phyloP scores from a whole-genome alignment of 2,888 invertebrate species.

The Zygothrica quintamaculata region DNA sequence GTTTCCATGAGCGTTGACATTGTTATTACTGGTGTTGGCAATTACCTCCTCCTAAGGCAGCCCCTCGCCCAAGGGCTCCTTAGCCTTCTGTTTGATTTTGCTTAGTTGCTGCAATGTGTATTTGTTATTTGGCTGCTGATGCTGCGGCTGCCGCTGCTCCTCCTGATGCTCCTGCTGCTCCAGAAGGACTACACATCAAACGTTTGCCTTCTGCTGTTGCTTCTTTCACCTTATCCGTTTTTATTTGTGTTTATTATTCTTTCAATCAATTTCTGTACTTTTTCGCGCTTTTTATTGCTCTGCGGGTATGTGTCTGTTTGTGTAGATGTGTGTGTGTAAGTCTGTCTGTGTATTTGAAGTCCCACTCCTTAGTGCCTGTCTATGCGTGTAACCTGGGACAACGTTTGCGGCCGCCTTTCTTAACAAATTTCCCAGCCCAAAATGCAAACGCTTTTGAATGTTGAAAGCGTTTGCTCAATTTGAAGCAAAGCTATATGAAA shows the following conservation, averaged over 20 bases:
- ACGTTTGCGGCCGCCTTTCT: constrained; percentile 54
- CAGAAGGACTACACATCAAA: constrained; percentile 63
- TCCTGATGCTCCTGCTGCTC: constrained; percentile 3
- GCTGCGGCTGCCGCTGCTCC: constrained; percentile 15
- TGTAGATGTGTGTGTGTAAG: constrained; percentile 13
- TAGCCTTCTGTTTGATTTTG: constrained; percentile 3
- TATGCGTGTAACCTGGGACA: constrained; percentile 71
- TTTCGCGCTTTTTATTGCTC: constrained; percentile 51
- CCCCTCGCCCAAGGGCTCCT: background rate
- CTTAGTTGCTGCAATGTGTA: constrained; percentile 7
- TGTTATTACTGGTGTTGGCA: background rate
- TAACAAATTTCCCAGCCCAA: constrained; percentile 52
- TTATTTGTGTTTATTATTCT: constrained; percentile 49
- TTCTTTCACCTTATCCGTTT: constrained; percentile 20
- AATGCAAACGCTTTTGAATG: constrained; percentile 61
- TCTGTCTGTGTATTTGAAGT: constrained; percentile 11
- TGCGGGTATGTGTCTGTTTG: constrained; percentile 23
- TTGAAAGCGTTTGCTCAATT: constrained; percentile 56
- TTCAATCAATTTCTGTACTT: constrained; percentile 72
- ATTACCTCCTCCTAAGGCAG: background rate
- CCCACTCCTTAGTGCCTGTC: constrained; percentile 40
- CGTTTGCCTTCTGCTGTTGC: constrained; percentile 27
- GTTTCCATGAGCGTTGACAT: constrained; percentile 26
- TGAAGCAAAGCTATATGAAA: constrained; percentile 50
- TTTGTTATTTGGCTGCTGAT: constrained; percentile 46